Evolutionary conservation across 2,113 vertebrate genomes (phyloP).

Genomic region (Boulengeromyrus knoepffleri): DNA sequence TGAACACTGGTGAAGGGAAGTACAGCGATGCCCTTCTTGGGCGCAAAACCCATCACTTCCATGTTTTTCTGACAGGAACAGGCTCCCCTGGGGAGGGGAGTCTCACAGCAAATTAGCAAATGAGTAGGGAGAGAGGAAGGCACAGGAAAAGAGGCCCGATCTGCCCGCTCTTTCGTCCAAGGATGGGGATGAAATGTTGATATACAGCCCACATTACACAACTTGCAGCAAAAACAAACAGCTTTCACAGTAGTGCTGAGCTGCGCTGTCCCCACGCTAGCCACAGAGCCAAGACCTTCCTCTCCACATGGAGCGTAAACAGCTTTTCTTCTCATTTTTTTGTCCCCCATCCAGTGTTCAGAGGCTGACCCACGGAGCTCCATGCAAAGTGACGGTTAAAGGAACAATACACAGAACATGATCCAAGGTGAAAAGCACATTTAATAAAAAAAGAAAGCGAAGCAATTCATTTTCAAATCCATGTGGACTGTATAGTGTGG

Average conservation of each 20-base stretch:
- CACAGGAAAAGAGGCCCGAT: not conserved
- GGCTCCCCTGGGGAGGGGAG: not conserved
- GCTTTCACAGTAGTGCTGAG: conserved; percentile 25
- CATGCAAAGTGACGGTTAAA: not conserved
- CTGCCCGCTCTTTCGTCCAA: conserved; percentile 8
- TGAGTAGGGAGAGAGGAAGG: not conserved
- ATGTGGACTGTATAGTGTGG: not conserved
- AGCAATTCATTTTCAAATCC: not conserved
- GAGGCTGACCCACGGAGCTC: not conserved
- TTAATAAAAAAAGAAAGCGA: not conserved
- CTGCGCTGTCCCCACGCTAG: conserved; percentile 1
- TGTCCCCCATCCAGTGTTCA: not conserved
- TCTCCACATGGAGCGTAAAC: conserved; percentile 4
- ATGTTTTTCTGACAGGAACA: not conserved
- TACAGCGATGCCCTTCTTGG: not conserved
- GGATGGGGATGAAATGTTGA: conserved; percentile 14
- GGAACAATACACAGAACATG: not conserved
- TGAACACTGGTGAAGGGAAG: not conserved
- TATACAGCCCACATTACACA: conserved; percentile 20
- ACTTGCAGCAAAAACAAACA: conserved; percentile 32
- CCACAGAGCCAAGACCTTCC: conserved; percentile 14
- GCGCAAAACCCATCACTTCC: not conserved
- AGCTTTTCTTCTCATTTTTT: not conserved
- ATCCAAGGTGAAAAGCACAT: not conserved
- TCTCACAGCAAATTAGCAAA: conserved; percentile 20